Percentiles rank a stretch among this genome's conserved stretches.
phyloP scores from a whole-genome alignment of 2,888 invertebrate genomes.

The Pyrocoelia pectoralis region DNA sequence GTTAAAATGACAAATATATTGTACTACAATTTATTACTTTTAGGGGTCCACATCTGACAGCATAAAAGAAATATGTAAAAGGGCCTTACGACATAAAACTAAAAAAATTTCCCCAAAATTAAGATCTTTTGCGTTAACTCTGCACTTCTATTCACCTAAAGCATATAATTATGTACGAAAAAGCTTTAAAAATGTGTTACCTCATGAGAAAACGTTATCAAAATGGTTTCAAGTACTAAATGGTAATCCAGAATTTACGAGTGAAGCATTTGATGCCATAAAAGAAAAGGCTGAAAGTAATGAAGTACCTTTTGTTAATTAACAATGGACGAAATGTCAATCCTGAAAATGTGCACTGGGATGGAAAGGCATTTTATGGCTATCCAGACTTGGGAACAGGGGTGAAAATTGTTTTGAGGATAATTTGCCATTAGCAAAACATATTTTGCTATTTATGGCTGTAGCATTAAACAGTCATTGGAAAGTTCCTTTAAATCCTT shows the following conservation, averaged over 20 bases:
- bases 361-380: slow-evolving; percentile 38
- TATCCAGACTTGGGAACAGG: slow-evolving; percentile 27
- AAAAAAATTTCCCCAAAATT: not conserved
- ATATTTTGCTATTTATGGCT: slow-evolving; percentile 35
- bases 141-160: slow-evolving; percentile 49
- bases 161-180: slow-evolving; percentile 49
- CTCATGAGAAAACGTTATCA: slow-evolving; percentile 33
- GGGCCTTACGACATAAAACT: slow-evolving; percentile 5
- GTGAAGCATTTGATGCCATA: slow-evolving; percentile 23
- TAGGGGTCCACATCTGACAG: slow-evolving; percentile 4
- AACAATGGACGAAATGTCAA: slow-evolving; percentile 42
- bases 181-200: slow-evolving; percentile 42
- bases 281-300: slow-evolving; percentile 14
- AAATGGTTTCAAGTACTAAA: slow-evolving; percentile 37
- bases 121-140: slow-evolving; percentile 45
- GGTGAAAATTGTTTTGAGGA: slow-evolving; percentile 14
- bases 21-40: slow-evolving; percentile 3
- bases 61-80: slow-evolving; percentile 4
- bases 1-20: not conserved
- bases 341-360: slow-evolving; percentile 18
- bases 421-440: slow-evolving; percentile 19
- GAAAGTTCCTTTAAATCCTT: slow-evolving; percentile 42
- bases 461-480: slow-evolving; percentile 33
- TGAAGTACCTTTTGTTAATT: slow-evolving; percentile 15
- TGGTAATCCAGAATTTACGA: slow-evolving; percentile 36